Evolutionary conservation across 1,140 invertebrate species (phyloP), one percentile per base, ranked within the genome.

Genomic region (Pantala flavescens): DNA sequence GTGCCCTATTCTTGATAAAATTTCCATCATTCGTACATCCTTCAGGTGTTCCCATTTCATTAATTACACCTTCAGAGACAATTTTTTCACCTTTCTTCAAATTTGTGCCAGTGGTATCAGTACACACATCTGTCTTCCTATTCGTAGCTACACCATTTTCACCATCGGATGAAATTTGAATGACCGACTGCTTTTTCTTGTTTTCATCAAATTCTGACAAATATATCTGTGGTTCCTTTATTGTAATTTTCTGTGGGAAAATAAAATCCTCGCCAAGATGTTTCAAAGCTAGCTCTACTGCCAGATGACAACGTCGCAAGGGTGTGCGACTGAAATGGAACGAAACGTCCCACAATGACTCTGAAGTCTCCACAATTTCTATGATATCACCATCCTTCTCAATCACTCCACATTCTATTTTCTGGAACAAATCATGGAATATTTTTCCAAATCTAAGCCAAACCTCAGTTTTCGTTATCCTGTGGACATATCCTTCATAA

Each of bases 401-500:
- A 71, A 84, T 82, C 5, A 90, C 80, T 70, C 85, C 83, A 75
- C 88, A 91, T 78, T 90, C 88, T 81, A 90, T 87, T 0, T 87
- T 87, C 71, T 84, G 82, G 79, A 93, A 94, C 14, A 80, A 83
- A 0, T 85, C 79, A 77, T 94, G 91, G 80, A 95, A 95, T 43
- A 82, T 82, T 71, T 83, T 78, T 80, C 89, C 85, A 77, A 96
- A 96, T 82, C 91, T 92, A 0, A 95, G 79, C 19, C 87, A 83
- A 9, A 96, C 83, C 74, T 89, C 84, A 77, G 87, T 84, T 49
- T 84, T 86, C 74, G 83, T 84, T 23, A 94, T 88, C 79, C 89
- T 87, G 80, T 95, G 92, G 77, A 96, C 88, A 77, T 83, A 88
- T n/a, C 94, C 94, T 84, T 95, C 89, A 81, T 90, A 94, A 70